Base-by-base conservation (phyloP, 2,797 vertebrate species). In the Tiaroga cobitis region DNA sequence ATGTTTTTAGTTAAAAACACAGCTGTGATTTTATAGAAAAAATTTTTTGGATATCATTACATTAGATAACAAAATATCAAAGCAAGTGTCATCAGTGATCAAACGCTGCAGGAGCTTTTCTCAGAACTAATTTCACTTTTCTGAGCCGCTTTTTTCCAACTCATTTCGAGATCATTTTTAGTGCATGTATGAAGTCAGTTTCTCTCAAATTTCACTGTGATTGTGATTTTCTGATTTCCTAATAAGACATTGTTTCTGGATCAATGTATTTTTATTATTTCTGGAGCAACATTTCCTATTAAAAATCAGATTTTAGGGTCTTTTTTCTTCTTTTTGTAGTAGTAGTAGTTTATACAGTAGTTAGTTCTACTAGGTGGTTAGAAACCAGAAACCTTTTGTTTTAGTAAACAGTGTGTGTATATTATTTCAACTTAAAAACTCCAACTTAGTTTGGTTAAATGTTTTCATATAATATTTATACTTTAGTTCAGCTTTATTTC, bases 41-140 rank as follows among this genome's bases (percentile, higher is more conserved):
- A 51, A 15, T 9, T 29, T 11, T 41, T 16, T 51, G 24, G 9
- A 68, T 69, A 29, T 56, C 2, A 39, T 41, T 69, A 6, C n/a
- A 37, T 83, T 74, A 19, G n/a, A 43, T 43, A 41, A 29, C 13
- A 34, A 32, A 43, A 65, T n/a, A 82, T 82, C 67, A 81, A 81
- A 81, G 79, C 46, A 81, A 69, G 32, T 79, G 59, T 69, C 63
- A 81, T 81, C 32, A 51, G 43, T 8, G 39, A 29, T 68, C 65
- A 81, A 81, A 69, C 39, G 24, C 41, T 18, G 43, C 29, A 37
- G 59, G 77, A 65, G 61, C 9, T 68, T 68, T 80, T 49, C 67
- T 69, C 46, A 32, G 76, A 32, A 65, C 18, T 21, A 32, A 54
- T 51, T 81, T 54, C 46, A 16, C 7, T 51, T 54, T 67, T 81